These are phyloP conservation scores for Eufriesea mexicana DNA, from an alignment of 1,140 invertebrate species.

Conservation along the genomic window DNA sequence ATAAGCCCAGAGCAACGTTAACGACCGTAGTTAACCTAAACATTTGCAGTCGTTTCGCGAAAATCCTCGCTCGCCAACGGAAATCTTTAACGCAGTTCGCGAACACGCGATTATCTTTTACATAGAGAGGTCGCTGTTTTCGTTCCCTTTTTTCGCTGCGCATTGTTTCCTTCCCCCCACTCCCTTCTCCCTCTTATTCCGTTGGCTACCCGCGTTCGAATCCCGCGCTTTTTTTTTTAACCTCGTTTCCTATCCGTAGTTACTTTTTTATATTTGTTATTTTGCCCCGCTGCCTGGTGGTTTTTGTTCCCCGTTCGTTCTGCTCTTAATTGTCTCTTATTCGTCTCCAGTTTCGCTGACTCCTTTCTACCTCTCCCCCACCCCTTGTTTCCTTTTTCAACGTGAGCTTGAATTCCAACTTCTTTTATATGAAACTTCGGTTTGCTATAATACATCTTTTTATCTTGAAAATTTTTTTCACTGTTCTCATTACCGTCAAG, in stretches of 20 bases:
- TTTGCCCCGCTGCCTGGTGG: no score
- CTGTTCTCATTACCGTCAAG: no score
- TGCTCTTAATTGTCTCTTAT: background rate
- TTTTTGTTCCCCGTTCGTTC: background rate
- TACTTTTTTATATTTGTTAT: background rate
- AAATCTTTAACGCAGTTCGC: constrained; percentile 40
- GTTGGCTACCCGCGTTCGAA: background rate
- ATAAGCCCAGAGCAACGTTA: constrained; percentile 60
- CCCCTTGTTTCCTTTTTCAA: no score
- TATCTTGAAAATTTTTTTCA: no score
- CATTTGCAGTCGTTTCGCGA: constrained; percentile 50
- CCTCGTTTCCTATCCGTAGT: no score
- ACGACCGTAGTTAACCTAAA: constrained; percentile 66
- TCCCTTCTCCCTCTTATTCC: background rate
- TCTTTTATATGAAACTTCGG: no score
- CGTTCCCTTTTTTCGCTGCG: no score
- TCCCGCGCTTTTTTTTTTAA: background rate
- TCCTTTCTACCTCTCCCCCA: no score
- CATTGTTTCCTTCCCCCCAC: no score
- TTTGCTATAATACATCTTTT: no score
- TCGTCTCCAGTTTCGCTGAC: no score
- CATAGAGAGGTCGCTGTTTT: background rate
- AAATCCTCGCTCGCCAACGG: background rate
- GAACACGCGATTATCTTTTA: constrained; percentile 44
- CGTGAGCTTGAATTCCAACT: no score